phyloP scores from a whole-genome alignment of 2,113 vertebrate species.

The Megaleporinus macrocephalus region DNA sequence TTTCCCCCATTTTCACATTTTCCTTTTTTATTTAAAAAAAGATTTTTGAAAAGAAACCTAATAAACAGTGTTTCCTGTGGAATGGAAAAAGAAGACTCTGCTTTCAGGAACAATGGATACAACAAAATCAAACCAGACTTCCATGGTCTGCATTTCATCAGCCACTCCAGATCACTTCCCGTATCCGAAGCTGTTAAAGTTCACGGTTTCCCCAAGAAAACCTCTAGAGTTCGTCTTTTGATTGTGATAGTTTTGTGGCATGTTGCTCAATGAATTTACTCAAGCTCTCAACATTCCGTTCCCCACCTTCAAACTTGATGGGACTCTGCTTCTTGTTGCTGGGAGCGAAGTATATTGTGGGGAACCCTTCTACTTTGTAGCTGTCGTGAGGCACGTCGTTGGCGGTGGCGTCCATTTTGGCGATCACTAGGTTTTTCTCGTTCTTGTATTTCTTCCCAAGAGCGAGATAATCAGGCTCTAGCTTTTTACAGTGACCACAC shows the following conservation, averaged over 20 bases:
- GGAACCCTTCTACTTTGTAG: slow-evolving; percentile 93
- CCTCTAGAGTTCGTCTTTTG: slow-evolving; percentile 88
- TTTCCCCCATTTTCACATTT: slow-evolving; percentile 49
- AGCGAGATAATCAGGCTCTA: slow-evolving; percentile 87
- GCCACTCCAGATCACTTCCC: slow-evolving; percentile 19
- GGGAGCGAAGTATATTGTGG: slow-evolving; percentile 93
- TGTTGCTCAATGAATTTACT: slow-evolving; percentile 93
- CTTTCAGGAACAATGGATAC: slow-evolving; percentile 39
- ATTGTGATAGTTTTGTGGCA: slow-evolving; percentile 78
- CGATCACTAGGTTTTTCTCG: slow-evolving; percentile 90
- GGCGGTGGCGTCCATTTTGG: slow-evolving; percentile 95
- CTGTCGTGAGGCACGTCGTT: slow-evolving; percentile 85
- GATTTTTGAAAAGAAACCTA: slow-evolving; percentile 49
- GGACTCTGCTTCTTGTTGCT: slow-evolving; percentile 89
- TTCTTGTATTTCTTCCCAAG: slow-evolving; percentile 93
- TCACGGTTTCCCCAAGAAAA: slow-evolving; percentile 66
- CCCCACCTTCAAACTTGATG: slow-evolving; percentile 86
- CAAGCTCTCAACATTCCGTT: slow-evolving; percentile 88
- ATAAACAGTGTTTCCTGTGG: slow-evolving; percentile 70
- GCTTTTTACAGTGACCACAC: slow-evolving; percentile 96
- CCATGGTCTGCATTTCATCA: not conserved
- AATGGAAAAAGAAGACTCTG: slow-evolving; percentile 59
- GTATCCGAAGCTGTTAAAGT: slow-evolving; percentile 54
- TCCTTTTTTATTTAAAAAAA: slow-evolving; percentile 77
- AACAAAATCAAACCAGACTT: slow-evolving; percentile 37